Conservation (phyloP, 2,797 vertebrate genomes). For the Cossypha niveicapilla region DNA sequence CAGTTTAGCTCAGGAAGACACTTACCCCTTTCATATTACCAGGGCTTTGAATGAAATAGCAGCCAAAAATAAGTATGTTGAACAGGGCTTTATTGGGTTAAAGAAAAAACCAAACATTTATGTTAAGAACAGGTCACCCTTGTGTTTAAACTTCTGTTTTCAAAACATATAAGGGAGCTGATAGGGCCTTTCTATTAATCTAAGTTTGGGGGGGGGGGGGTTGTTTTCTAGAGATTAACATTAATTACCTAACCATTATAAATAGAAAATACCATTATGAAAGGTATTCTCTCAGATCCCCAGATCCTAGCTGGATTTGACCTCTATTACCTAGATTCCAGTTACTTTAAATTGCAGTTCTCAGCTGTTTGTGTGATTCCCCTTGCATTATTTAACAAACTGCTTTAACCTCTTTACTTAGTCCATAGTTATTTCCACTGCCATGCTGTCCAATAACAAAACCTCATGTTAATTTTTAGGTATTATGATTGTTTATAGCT, state of each 20-base stretch:
- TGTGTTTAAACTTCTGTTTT: neutral
- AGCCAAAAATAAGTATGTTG: neutral
- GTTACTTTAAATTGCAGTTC: neutral
- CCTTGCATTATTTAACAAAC: neutral
- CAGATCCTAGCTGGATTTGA: neutral
- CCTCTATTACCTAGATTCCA: neutral
- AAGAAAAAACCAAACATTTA: neutral
- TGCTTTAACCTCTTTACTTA: neutral
- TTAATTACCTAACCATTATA: neutral
- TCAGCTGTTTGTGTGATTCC: neutral
- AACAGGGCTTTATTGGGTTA: accelerated
- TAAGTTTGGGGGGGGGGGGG: neutral
- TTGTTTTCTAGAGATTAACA: neutral
- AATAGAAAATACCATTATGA: neutral
- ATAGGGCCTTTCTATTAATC: neutral
- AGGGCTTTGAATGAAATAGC: neutral
- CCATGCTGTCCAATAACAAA: neutral
- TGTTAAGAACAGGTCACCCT: neutral
- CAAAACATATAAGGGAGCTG: neutral
- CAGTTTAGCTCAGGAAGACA: neutral
- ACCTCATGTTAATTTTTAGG: neutral
- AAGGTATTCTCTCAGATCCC: neutral
- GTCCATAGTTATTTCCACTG: neutral
- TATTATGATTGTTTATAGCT: neutral
- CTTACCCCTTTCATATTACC: neutral